Evolutionary conservation across 2,888 invertebrate genomes (phyloP).

Genomic region (Dasysyrphus tricinctus): DNA sequence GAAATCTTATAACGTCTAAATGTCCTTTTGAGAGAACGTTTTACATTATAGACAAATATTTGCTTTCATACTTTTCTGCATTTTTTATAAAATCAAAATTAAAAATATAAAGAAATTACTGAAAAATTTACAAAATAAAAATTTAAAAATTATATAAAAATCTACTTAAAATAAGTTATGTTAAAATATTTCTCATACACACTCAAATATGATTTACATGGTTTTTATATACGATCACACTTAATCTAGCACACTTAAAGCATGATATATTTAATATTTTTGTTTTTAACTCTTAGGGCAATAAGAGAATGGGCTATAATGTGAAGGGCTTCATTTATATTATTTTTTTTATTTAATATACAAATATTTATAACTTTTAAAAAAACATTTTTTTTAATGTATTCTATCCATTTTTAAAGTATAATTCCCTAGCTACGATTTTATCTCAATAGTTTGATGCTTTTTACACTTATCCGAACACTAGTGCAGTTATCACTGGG

Average conservation of each 20-base stretch:
- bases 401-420: conserved; percentile 38
- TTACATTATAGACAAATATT: too few species aligned
- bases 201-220: conserved; percentile 2
- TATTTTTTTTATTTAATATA: conserved; percentile 40
- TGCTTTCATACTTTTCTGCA: too few species aligned
- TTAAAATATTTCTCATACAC: conserved; percentile 1
- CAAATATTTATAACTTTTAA: conserved; percentile 51
- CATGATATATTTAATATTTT: conserved; percentile 34
- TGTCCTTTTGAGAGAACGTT: too few species aligned
- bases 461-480: conserved; percentile 60
- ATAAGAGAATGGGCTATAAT: conserved; percentile 48
- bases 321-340: conserved; percentile 25
- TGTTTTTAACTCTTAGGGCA: conserved; percentile 39
- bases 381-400: conserved; percentile 30
- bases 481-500: conserved; percentile 24
- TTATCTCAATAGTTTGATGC: conserved; percentile 50
- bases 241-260: conserved; percentile 72
- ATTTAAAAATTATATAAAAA: too few species aligned
- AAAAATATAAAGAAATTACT: too few species aligned
- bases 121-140: background rate
- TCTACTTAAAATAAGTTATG: background rate
- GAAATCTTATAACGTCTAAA: too few species aligned
- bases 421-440: conserved; percentile 70
- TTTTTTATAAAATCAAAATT: too few species aligned
- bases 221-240: conserved; percentile 47